phyloP scores from a whole-genome alignment of 2,888 invertebrate species.

The Lasius platythorax region DNA sequence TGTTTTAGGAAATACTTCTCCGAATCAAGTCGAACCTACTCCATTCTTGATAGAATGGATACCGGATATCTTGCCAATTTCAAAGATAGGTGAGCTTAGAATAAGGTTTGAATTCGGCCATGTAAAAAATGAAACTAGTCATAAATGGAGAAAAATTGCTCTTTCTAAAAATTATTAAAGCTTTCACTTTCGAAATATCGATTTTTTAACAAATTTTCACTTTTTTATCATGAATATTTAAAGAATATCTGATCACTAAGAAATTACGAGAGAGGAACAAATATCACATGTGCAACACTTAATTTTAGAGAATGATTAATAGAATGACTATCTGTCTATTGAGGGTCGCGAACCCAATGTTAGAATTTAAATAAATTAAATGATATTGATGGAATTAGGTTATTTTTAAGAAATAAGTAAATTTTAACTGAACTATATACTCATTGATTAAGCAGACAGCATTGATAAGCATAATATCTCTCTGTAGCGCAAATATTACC shows the following conservation, averaged over 20 bases:
- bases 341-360: not conserved
- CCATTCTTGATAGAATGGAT: slow-evolving; percentile 93
- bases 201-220: slow-evolving; percentile 60
- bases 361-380: slow-evolving; percentile 18
- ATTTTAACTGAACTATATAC: not conserved
- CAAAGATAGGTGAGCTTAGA: slow-evolving; percentile 91
- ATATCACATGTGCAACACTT: not conserved
- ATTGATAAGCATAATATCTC: not conserved
- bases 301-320: not conserved
- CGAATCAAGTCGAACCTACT: slow-evolving; percentile 88
- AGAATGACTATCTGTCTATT: not conserved
- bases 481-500: not conserved
- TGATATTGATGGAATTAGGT: not conserved
- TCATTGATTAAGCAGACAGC: not conserved
- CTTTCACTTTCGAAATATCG: slow-evolving; percentile 40
- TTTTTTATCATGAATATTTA: slow-evolving; percentile 55
- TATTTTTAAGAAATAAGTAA: slow-evolving; percentile 8
- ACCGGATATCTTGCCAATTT: slow-evolving; percentile 90
- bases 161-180: slow-evolving; percentile 77
- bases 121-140: slow-evolving; percentile 87
- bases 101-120: slow-evolving; percentile 91
- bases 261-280: not conserved
- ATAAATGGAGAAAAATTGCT: slow-evolving; percentile 78
- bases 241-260: not conserved
- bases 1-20: slow-evolving; percentile 84